Base-by-base conservation (phyloP, 2,888 invertebrate species). In the Drosophila mulleri region DNA sequence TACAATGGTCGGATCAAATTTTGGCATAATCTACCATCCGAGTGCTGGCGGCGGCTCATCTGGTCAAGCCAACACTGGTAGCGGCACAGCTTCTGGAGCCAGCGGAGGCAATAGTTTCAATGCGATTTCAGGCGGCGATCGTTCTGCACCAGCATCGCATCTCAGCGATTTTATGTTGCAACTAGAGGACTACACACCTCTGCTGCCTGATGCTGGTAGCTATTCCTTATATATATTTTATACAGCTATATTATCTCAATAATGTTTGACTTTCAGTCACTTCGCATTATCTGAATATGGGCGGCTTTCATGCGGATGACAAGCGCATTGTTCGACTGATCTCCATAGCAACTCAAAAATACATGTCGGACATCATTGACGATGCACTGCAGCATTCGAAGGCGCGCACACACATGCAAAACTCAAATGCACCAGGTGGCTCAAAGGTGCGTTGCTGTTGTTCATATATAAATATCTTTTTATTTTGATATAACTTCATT, bases 331-430 rank as follows among this genome's bases (percentile, higher is more conserved):
- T 98, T 2, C 95, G 99, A 0, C 94, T 99, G 29, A 96, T 99
- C 74, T 98, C 99, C 0, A 94, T 99, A 66, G 98, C 99, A 4
- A 97, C 98, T 0, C 99, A 99, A 92, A 99, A 99, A 92, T 99
- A 98, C 91, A 96, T 99, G 65, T 98, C 99, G 0, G 99, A 99
- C 92, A 97, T 99, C 71, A 98, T 98, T 0, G 98, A 98, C 88
- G 99, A 99, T 93, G 98, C 99, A 0, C 94, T 99, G 45, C 99
- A 99, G 90, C 98, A 99, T 92, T 98, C 98, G 92, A 98, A 98
- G 92, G 98, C 98, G 93, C 94, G 98, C 47, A 95, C 95, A 2
- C 83, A 83, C 35, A 69, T 83, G 83, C 88, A 87, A 53, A 83
- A 72, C 35, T 50, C 78, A 0, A 58, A 14, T 12, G 72, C 80